Base-by-base conservation (phyloP, 1,140 invertebrate genomes). In the Aphelinus atriplicis region DNA sequence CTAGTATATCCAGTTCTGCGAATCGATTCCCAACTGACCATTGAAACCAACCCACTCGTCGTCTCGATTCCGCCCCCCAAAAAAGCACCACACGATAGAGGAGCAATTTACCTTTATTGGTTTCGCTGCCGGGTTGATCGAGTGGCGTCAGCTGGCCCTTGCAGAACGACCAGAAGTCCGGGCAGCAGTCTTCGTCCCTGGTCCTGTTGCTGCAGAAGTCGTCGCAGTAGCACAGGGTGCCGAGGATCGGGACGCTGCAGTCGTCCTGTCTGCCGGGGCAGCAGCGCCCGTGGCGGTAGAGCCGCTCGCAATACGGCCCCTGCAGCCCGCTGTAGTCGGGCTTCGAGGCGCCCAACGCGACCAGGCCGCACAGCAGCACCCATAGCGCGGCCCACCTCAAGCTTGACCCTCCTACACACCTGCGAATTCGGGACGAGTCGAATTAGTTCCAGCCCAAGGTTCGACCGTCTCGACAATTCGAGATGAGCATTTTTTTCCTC, bases 211-310 rank as follows among this genome's bases (percentile, higher is more conserved):
- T 92, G 87, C 96, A 98, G 87, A 98, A 98, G 77, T 95, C 90
- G 87, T 98, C 97, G 83, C 97, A 98, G 86, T 98, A 98, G 85
- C 97, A 98, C 2, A 94, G 82, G 0, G 95, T 96, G 10, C 89
- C 86, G 70, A 90, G 78, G 77, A 96, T 94, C 7, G 94, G 94
- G 43, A 92, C 89, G 1, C 92, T 91, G 83, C 95, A 96, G 4
- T 91, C 88, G 82, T 96, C 95, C 77, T 91, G 85, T 55, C 95
- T 86, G 9, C 92, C 91, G 1, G 84, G 79, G 82, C 95, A 96
- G 80, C 95, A 96, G 10, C 81, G 81, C 2, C 85, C 81, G 1
- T 43, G 45, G 1, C 63, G 53, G 64, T 80, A 85, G 47, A 63
- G 76, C 3, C 62, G 87, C 82, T 79, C 82, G 68, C 89, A 90